Evolutionary conservation across 2,888 invertebrate species (phyloP).

Genomic region (Pyrgus malvae): DNA sequence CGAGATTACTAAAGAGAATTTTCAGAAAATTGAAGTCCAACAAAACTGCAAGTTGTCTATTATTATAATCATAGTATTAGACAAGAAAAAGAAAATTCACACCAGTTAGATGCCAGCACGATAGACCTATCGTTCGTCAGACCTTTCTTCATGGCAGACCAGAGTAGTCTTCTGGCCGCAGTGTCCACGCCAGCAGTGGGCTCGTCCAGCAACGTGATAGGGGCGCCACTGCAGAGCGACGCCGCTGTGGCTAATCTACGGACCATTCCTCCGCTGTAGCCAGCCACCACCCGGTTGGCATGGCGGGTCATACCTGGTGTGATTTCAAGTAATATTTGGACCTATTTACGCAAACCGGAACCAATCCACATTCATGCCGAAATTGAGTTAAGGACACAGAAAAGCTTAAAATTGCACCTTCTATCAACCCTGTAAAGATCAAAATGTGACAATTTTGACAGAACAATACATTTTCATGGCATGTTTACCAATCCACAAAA

Average conservation of each 20-base stretch:
- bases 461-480: too few relatives aligned
- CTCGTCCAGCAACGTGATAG: slow-evolving; percentile 85
- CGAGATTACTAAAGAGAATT: too few relatives aligned
- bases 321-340: too few relatives aligned
- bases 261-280: slow-evolving; percentile 87
- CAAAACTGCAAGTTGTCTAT: too few relatives aligned
- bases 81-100: not conserved
- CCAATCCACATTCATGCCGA: too few relatives aligned
- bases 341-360: too few relatives aligned
- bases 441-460: too few relatives aligned
- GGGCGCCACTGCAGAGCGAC: slow-evolving; percentile 55
- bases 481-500: too few relatives aligned
- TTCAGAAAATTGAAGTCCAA: too few relatives aligned
- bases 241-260: slow-evolving; percentile 66
- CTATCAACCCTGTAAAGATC: too few relatives aligned
- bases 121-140: slow-evolving; percentile 79
- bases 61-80: not conserved
- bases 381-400: too few relatives aligned
- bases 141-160: slow-evolving; percentile 80
- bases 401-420: too few relatives aligned
- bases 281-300: slow-evolving; percentile 32
- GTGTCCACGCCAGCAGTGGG: slow-evolving; percentile 87
- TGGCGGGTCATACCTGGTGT: slow-evolving; percentile 35
- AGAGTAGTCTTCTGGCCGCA: slow-evolving; percentile 82
- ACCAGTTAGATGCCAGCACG: slow-evolving; percentile 19